Evolutionary conservation across 2,113 vertebrate genomes (phyloP), one percentile per base, ranked within the genome.

Genomic region (Sprattus sprattus): DNA sequence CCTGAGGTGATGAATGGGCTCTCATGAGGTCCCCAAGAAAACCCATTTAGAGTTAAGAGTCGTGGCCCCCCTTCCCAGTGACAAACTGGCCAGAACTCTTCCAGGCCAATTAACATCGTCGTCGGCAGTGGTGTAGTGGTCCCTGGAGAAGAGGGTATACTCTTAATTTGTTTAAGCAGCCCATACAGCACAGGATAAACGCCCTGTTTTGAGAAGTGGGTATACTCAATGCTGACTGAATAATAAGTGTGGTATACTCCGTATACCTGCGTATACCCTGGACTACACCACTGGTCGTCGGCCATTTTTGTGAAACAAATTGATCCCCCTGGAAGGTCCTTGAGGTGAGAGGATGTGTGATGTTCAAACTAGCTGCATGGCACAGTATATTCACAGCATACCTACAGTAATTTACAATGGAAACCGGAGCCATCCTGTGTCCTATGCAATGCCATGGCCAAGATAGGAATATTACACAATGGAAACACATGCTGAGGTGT

Each of bases 11-110:
- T 85, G 75, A 78, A 78, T 86, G 28, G n/a, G 32, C 25, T 81
- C 81, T 88, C 88, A 85, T 60, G 81, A 86, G 45, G 83, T 87
- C 88, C 71, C 47, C 10, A 25, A 50, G 75, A 49, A 71, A 25
- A 46, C 45, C 82, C 86, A 83, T 88, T 85, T 83, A 85, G 84
- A 81, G 84, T 85, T 83, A 25, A 28, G 9, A 28, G 64, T 71
- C 52, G 2, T 52, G 7, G 64, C 64, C 8, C 64, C 64, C 64
- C 25, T 25, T n/a, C 18, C 22, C 60, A 64, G 4, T 28, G 25
- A 71, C 25, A 3, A 28, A 28, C 64, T 9, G 64, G 25, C n/a
- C 64, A 71, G 64, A 32, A 25, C 64, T 71, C 25, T 25, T 71
- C 11, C 25, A 13, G 25, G 11, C 25, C 64, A 32, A 71, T 71